phyloP scores from a whole-genome alignment of 53 echinoderm and acorn worm genomes.

The Temnopleurus reevesii region DNA sequence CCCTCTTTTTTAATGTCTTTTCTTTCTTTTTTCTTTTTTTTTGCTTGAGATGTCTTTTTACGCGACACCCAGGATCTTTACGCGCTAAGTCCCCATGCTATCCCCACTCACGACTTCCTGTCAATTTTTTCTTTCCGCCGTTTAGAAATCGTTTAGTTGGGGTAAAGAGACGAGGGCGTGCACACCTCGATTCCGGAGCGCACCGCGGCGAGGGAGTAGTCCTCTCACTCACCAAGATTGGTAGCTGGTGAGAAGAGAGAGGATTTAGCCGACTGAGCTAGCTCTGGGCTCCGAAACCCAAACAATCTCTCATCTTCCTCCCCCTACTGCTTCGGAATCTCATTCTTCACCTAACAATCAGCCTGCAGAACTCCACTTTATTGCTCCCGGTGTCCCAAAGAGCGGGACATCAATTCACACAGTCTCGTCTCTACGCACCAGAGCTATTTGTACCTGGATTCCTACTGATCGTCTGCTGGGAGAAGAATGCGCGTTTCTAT shows the following conservation, averaged over 20 bases:
- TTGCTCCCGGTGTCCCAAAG: not conserved
- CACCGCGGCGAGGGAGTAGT: not conserved
- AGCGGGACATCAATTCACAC: not conserved
- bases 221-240: slow-evolving; percentile 30
- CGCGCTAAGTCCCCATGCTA: slow-evolving; percentile 56
- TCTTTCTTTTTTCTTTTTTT: slow-evolving; percentile 11
- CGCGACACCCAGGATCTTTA: slow-evolving; percentile 44
- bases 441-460: slow-evolving; percentile 13
- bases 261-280: slow-evolving; percentile 12
- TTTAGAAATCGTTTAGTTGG: not conserved
- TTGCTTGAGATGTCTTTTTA: slow-evolving; percentile 38
- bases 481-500: slow-evolving; percentile 10
- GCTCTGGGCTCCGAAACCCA: slow-evolving; percentile 21
- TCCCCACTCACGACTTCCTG: slow-evolving; percentile 60
- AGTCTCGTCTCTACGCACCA: slow-evolving; percentile 13
- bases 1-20: not conserved
- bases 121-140: not conserved
- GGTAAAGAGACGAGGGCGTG: slow-evolving; percentile 23
- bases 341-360: slow-evolving; percentile 11
- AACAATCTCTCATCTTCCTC: slow-evolving; percentile 38
- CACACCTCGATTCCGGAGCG: slow-evolving; percentile 20
- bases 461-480: slow-evolving; percentile 26
- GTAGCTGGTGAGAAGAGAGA: slow-evolving; percentile 18
- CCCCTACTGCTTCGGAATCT: slow-evolving; percentile 41
- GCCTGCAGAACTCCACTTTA: not conserved